Base-by-base conservation (phyloP, 2,797 vertebrate genomes). In the Cyclopterus lumpus region DNA sequence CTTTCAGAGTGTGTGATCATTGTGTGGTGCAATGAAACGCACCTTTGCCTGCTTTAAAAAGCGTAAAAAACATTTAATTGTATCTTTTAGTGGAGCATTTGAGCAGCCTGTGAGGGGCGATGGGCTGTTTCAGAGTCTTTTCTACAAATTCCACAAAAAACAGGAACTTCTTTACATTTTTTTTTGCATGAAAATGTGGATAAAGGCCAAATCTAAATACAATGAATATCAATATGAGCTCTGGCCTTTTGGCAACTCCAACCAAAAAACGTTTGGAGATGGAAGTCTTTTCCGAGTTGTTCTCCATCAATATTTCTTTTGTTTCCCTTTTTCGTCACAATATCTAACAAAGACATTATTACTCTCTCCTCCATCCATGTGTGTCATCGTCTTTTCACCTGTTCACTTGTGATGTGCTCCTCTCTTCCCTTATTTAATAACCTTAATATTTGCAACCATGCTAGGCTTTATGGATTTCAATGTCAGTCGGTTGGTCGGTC, bases 1-100 rank as follows among this genome's bases (percentile, higher is more conserved):
- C 60, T 53, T 80, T 72, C 34, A 75, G 79, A 40, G 14, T 44
- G 66, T 71, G 61, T 57, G 62, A 70, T 71, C 67, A 11, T 79
- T 26, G 40, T 20, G 68, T 7, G 71, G 60, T 55, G 69, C 40
- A 36, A 14, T 40, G n/a, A 66, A 75, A 68, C 6, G 46, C 42
- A 54, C 71, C n/a, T 72, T 24, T 69, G 54, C n/a, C 26, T 28
- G 40, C n/a, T 62, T 68, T 42, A 49, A 79, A 34, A 15, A 71
- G 59, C 34, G 7, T 49, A 42, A 30, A 34, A 81, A 75, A 24
- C 0, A 74, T 24, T 9, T 59, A 16, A 62, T 63, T 34, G 55
- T 26, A 26, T 11, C 61, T 34, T 73, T 62, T 32, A 32, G 6
- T 22, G 8, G 38, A 51, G 49, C 16, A 1, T 44, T 69, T 60